Evolutionary conservation across 2,113 vertebrate genomes (phyloP), one percentile per base, ranked within the genome.

Genomic region (Mormoops blainvillei): DNA sequence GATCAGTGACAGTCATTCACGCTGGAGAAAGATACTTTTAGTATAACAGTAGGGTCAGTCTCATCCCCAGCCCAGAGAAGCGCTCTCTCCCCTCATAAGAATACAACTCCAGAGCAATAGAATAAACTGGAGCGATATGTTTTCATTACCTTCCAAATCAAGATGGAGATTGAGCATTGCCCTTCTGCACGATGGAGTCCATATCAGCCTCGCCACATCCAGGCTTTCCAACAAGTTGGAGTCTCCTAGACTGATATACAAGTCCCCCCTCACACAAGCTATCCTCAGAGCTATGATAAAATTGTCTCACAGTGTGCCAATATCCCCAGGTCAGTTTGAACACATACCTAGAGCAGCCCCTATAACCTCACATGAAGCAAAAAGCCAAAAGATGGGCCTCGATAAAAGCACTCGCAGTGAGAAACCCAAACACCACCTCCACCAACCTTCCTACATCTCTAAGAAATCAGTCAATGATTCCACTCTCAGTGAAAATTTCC

Each of bases 101-200:
- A 92, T 65, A 11, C 45, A 90, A 90, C 65, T 87, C 33, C n/a
- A 76, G 36, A 26, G 33, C 58, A 81, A 80, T 0, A 87, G 50
- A 56, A 91, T 70, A 95, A 80, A 74, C 20, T 50, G 63, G 22
- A 81, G 76, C n/a, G 18, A 67, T 89, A 61, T 63, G 63, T 89
- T 94, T 91, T 87, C n/a, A 89, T 89, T 76, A 43, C 19, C 78
- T 68, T 91, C 38, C 45, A 43, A 26, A 92, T 81, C 85, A 82
- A 71, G 43, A 87, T 74, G 68, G 56, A 13, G 80, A 52, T 10
- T 38, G 56, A 92, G 33, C 13, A 89, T 83, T 89, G 67, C 15
- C 67, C 63, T 80, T 91, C 48, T 81, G 26, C 61, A 71, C 38
- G 61, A 16, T 9, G 9, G 18, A 83, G 5, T 87, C 38, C 22